A percentile compares a stretch with the other conserved stretches of the same genome.
phyloP scores from a whole-genome alignment of 2,113 vertebrate species.

The Ophiodon elongatus region DNA sequence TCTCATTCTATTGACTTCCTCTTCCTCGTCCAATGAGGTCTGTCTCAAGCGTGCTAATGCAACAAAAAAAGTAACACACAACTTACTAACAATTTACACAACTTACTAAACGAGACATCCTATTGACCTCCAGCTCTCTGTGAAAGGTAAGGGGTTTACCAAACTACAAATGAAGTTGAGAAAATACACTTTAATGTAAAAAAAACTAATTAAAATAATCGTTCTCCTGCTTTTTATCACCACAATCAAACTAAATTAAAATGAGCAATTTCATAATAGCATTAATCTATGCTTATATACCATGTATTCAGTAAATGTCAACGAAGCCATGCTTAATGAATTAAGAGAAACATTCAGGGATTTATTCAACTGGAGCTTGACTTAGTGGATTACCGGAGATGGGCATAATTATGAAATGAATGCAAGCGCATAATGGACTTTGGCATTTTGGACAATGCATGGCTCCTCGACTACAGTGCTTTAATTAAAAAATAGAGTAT shows the following conservation, averaged over 20 bases:
- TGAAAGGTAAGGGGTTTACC: not conserved
- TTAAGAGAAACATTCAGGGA: constrained; percentile 49
- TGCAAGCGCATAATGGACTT: constrained; percentile 65
- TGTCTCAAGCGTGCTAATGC: constrained; percentile 12
- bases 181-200: not conserved
- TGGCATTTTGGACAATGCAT: constrained; percentile 60
- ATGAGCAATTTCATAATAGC: constrained; percentile 39
- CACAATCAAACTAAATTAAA: constrained; percentile 24
- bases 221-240: not conserved
- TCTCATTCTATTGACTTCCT: constrained; percentile 33
- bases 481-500: constrained; percentile 56
- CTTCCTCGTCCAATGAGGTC: not conserved
- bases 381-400: constrained; percentile 61
- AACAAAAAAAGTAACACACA: not conserved
- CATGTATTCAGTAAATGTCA: constrained; percentile 62
- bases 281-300: constrained; percentile 39
- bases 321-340: constrained; percentile 48
- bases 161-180: not conserved
- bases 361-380: constrained; percentile 57
- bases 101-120: not conserved
- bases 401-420: constrained; percentile 71
- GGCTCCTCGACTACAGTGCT: constrained; percentile 37
- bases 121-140: not conserved
- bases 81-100: too few species aligned
- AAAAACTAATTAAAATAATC: not conserved